A percentile compares a stretch with the other conserved stretches of the same genome.
Evolutionary conservation across 2,888 invertebrate genomes (phyloP).

Genomic region (Epinotia demarniana): DNA sequence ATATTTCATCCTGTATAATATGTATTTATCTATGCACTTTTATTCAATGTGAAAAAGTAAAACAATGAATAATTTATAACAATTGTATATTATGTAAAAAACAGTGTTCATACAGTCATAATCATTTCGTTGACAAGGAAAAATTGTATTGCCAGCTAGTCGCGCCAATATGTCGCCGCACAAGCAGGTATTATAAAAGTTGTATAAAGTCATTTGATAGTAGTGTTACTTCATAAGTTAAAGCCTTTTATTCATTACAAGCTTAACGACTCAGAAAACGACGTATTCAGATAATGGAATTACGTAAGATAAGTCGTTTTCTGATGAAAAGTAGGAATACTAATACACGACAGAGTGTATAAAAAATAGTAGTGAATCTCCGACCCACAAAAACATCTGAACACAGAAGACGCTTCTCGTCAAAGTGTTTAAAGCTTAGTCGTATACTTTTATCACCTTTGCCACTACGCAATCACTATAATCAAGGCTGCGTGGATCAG

Average conservation of each 20-base stretch:
- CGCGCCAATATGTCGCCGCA: slow-evolving; percentile 1
- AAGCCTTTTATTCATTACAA: not conserved
- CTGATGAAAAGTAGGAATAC: not conserved
- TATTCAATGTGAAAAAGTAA: not conserved
- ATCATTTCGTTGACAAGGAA: not conserved
- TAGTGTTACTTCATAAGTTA: not conserved
- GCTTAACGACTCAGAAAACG: not conserved
- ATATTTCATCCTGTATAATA: too few relatives aligned
- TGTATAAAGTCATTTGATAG: not conserved
- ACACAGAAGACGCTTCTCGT: too few relatives aligned
- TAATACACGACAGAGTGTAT: not conserved
- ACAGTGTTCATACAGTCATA: too few relatives aligned
- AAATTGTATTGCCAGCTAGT: not conserved
- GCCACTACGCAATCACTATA: too few relatives aligned
- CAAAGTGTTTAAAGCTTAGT: too few relatives aligned
- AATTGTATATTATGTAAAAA: too few relatives aligned
- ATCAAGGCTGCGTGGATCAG: too few relatives aligned
- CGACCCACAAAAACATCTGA: not conserved
- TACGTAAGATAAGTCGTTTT: not conserved
- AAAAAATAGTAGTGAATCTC: not conserved
- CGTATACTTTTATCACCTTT: too few relatives aligned
- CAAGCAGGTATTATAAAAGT: not conserved
- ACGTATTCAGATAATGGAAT: not conserved
- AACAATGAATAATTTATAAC: not conserved
- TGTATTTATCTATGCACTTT: too few relatives aligned